Evolutionary conservation across 1,140 invertebrate genomes (phyloP).

Genomic region (Meteorus sp.): DNA sequence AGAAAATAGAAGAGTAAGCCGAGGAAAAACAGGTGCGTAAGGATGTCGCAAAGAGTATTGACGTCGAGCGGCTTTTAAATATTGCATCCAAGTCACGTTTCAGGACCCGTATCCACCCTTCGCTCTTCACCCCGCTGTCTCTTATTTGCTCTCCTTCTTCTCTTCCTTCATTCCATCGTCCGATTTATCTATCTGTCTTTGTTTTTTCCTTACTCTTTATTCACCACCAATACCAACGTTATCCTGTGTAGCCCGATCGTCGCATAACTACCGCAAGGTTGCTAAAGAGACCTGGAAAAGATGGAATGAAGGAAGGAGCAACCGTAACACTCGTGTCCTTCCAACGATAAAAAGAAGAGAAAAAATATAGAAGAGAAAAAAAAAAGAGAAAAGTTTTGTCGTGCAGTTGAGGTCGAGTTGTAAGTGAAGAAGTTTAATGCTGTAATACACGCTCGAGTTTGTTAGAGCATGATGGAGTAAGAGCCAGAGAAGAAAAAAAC

Average conservation of each 20-base stretch:
- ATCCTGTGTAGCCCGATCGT: conserved; percentile 35
- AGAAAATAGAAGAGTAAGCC: not conserved
- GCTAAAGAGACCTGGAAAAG: conserved; percentile 41
- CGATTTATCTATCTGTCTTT: conserved; percentile 13
- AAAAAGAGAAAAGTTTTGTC: not conserved
- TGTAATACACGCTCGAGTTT: not conserved
- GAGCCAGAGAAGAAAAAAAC: not conserved
- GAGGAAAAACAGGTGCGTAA: conserved; percentile 29
- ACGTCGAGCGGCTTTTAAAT: conserved; percentile 48
- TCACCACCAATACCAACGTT: conserved; percentile 20
- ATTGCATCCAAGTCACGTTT: conserved; percentile 52
- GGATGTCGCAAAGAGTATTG: conserved; percentile 43
- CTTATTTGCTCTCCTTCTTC: conserved; percentile 11
- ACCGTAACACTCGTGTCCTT: conserved; percentile 1
- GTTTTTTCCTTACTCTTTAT: conserved; percentile 8
- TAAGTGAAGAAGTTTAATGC: conserved; percentile 3
- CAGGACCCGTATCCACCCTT: conserved; percentile 43
- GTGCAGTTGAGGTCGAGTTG: not conserved
- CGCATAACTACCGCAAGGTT: conserved; percentile 50
- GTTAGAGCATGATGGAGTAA: not conserved
- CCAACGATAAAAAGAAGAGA: conserved; percentile 7
- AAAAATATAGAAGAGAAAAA: not conserved
- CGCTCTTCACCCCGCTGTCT: not conserved
- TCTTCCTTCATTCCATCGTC: conserved; percentile 10
- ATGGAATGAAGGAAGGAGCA: conserved; percentile 17